A percentile compares a stretch with the other conserved stretches of the same genome.
Conservation (phyloP, 2,888 invertebrate species). For the Pharmacophagus antenor region DNA sequence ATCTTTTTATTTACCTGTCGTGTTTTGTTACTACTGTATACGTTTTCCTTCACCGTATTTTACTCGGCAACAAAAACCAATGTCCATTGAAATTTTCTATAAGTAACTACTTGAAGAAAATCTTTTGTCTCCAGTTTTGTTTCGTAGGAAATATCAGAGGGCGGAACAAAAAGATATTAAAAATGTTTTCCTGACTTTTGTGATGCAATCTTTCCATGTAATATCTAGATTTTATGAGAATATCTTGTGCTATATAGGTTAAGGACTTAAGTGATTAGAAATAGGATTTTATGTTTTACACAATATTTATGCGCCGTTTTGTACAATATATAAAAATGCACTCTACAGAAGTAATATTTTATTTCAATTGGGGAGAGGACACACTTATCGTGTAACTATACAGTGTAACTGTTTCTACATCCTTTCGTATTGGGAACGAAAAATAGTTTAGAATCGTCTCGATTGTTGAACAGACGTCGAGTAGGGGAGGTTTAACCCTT, state of each 20-base stretch:
- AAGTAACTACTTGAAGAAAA: constrained; percentile 8
- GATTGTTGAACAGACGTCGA: too few species aligned
- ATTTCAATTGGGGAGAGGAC: too few species aligned
- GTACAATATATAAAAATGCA: too few species aligned
- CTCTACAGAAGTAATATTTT: too few species aligned
- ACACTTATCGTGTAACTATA: too few species aligned
- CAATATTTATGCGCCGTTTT: too few species aligned
- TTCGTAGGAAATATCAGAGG: constrained; percentile 3
- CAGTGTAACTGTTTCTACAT: too few species aligned
- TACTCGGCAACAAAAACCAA: not conserved
- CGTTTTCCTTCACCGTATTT: not conserved
- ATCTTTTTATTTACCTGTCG: not conserved
- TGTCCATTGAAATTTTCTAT: not conserved
- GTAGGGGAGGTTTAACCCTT: too few species aligned
- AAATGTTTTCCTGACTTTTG: constrained; percentile 2
- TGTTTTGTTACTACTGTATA: not conserved
- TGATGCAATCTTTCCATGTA: not conserved
- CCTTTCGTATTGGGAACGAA: too few species aligned
- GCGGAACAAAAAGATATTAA: not conserved
- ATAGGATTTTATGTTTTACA: not conserved
- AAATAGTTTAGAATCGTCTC: too few species aligned
- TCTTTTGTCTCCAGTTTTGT: constrained; percentile 5
- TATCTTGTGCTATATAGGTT: not conserved
- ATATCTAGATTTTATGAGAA: not conserved
- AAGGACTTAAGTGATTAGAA: not conserved